These are phyloP conservation scores for Pangasius sanitwongsei DNA, from an alignment of 2,797 vertebrate genomes.

Conservation along the genomic window DNA sequence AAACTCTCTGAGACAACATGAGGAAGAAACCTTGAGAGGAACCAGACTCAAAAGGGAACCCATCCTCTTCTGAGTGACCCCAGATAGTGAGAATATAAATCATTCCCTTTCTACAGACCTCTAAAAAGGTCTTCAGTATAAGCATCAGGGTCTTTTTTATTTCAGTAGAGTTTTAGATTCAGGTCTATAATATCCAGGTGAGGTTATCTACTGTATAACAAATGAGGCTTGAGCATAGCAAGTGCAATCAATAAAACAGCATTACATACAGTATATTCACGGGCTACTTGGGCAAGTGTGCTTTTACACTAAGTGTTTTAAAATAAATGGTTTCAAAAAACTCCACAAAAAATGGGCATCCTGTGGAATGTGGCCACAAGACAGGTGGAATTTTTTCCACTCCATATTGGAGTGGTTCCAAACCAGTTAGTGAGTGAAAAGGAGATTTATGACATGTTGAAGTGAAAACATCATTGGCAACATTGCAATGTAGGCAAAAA, in stretches of 20 bases:
- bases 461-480: neutral
- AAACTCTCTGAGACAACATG: neutral
- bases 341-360: too few species aligned
- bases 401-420: neutral
- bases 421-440: neutral
- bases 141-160: neutral
- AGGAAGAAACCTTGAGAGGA: neutral
- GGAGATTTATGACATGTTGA: neutral
- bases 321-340: neutral
- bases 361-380: neutral
- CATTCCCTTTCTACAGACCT: neutral
- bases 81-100: slow-evolving; percentile 4
- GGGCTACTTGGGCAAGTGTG: neutral
- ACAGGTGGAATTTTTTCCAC: neutral
- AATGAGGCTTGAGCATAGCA: neutral
- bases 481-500: neutral
- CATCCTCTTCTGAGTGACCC: neutral
- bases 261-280: neutral
- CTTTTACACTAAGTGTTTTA: neutral
- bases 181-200: neutral
- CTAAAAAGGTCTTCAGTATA: neutral
- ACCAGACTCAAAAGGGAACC: neutral
- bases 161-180: neutral
- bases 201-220: neutral
- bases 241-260: neutral